Percentiles rank a stretch among this genome's conserved stretches.
Conservation (phyloP, 2,113 vertebrate genomes). For the Hyla sarda region DNA sequence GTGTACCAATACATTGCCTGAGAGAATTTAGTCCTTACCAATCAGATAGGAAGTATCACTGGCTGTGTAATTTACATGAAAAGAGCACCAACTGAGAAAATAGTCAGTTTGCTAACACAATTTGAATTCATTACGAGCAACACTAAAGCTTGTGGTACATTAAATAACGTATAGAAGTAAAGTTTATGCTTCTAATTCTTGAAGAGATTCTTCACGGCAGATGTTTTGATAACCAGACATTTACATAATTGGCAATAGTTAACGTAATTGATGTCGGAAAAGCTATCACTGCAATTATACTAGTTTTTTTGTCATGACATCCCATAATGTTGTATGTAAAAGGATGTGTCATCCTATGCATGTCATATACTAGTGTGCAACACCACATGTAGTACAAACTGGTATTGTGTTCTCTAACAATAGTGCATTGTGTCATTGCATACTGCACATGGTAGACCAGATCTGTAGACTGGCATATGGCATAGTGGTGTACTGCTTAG, state of each 20-base stretch:
- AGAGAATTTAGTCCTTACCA: neutral
- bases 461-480: too few relatives aligned
- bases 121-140: neutral
- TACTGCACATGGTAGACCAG: too few relatives aligned
- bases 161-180: constrained; percentile 13
- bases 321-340: neutral
- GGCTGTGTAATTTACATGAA: constrained; percentile 15
- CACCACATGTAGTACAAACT: too few relatives aligned
- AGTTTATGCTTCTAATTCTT: neutral
- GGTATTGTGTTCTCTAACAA: too few relatives aligned
- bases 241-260: neutral
- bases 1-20: neutral
- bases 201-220: neutral
- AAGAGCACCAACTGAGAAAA: constrained; percentile 23
- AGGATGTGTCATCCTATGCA: too few relatives aligned
- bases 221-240: neutral
- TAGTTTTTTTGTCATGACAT: neutral
- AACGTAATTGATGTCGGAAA: neutral
- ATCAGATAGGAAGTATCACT: neutral
- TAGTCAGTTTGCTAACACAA: constrained; percentile 24
- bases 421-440: too few relatives aligned
- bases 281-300: neutral
- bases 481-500: too few relatives aligned
- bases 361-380: too few relatives aligned
- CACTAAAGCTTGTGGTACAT: neutral